Base-by-base conservation (phyloP, 2,113 vertebrate genomes). In the Syrrhaptes paradoxus region DNA sequence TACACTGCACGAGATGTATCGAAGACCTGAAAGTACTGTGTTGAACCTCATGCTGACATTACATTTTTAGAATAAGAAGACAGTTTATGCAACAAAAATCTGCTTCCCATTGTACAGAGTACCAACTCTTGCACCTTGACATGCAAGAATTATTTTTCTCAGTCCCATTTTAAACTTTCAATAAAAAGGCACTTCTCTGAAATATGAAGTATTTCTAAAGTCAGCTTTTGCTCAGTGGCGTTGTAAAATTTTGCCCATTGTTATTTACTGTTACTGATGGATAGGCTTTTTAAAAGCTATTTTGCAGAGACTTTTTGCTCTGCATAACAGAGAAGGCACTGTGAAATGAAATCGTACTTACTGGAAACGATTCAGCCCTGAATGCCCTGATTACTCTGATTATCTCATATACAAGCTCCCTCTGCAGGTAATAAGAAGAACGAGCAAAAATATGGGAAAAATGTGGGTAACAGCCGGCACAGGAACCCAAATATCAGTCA, bases 381-480 rank as follows among this genome's bases (percentile, higher is more conserved):
- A 97, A 90, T 85, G 96, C 85, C 93, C 96, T 96, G 89, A 97
- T 97, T 97, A 97, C 91, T 97, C 85, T 95, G 93, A 97, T 98
- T 97, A 96, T 93, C 96, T 97, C 97, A 98, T 97, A 97, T 97
- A 95, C 95, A 98, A 98, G 98, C 98, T 98, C 97, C 98, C 97
- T 98, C 98, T 98, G 96, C 98, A 98, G 98, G 98, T 98, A 98
- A 95, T 94, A 97, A 94, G 88, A 97, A 97, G 97, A 85, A 96
- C 87, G 96, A 97, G 91, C 96, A 97, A 98, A 98, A 97, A 68
- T 93, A 97, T 89, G 26, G 90, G 65, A 82, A 95, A 97, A 96
- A 93, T 77, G 61, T 36, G 95, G 82, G 65, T 57, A 96, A 91
- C 78, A 89, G 91, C 67, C 25, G 0, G 83, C n/a, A 54, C 11